Evolutionary conservation across 1,140 invertebrate genomes (phyloP).

Genomic region (Liolophura sinensis): DNA sequence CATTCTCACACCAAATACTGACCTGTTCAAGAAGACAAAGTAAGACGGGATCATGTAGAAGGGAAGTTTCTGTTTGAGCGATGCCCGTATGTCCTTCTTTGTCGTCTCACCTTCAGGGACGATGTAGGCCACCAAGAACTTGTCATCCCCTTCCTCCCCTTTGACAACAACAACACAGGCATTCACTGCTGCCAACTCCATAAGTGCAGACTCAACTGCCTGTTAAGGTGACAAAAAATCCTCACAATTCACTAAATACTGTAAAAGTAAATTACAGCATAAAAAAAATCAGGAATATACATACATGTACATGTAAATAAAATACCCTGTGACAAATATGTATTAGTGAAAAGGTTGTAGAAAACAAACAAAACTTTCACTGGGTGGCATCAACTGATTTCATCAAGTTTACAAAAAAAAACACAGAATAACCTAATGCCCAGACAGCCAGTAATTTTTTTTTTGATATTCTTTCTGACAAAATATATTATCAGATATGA

Average conservation of each 20-base stretch:
- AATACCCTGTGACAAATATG: too few species aligned
- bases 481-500: not conserved
- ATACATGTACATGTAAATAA: constrained; percentile 1
- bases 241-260: too few species aligned
- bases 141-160: constrained; percentile 63
- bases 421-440: too few species aligned
- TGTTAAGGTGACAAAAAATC: constrained; percentile 14
- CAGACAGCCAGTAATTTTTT: too few species aligned
- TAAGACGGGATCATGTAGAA: constrained; percentile 65
- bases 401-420: too few species aligned
- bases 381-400: too few species aligned
- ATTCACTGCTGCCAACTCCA: constrained; percentile 57
- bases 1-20: constrained; percentile 1
- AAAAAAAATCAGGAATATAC: not conserved
- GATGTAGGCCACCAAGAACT: constrained; percentile 63
- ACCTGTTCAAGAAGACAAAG: constrained; percentile 61
- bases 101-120: constrained; percentile 52
- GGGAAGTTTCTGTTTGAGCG: constrained; percentile 60
- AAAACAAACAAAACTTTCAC: not conserved
- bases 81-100: constrained; percentile 55
- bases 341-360: too few species aligned
- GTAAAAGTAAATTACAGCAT: not conserved
- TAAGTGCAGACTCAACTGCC: constrained; percentile 62
- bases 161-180: constrained; percentile 58
- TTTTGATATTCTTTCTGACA: too few species aligned